phyloP scores from a whole-genome alignment of 2,113 vertebrate species.

The chimpanzee (Pan troglodytes) region NHGRI_mPanTro3-v2.1_pri NC_072415.2:64909501-64910000 shows the following conservation, averaged over 20 bases:
- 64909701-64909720: background rate
- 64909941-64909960: background rate
- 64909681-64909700: background rate
- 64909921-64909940: fast-evolving
- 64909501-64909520: background rate
- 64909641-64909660: background rate
- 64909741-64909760: background rate
- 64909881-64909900: background rate
- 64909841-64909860: background rate
- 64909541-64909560: background rate
- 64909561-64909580: background rate
- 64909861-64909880: background rate
- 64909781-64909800: background rate
- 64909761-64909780: slow-evolving; percentile 23
- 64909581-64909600: background rate
- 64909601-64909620: background rate
- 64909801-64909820: background rate
- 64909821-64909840: background rate
- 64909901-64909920: background rate
- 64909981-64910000: background rate
- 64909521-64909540: background rate
- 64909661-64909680: background rate
- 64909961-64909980: background rate
- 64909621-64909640: background rate
- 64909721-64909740: slow-evolving; percentile 38